These are phyloP conservation scores for Syndactyla subalaris DNA, from an alignment of 2,797 vertebrate genomes.

Conservation along the genomic window DNA sequence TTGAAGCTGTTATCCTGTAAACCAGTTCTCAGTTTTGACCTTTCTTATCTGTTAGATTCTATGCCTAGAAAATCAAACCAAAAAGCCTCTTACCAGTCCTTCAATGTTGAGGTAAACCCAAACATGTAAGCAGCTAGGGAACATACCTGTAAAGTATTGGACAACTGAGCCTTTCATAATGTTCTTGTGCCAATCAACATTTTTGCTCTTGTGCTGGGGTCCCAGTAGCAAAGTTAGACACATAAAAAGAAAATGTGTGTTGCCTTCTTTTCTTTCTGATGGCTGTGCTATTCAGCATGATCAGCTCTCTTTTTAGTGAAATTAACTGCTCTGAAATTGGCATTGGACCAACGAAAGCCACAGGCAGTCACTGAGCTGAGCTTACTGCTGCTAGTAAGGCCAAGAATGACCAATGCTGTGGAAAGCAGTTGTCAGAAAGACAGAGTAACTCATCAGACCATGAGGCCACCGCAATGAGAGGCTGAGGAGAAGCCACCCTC, in stretches of 20 bases:
- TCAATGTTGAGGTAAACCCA: not conserved
- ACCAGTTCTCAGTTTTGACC: not conserved
- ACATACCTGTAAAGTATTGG: not conserved
- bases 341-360: not conserved
- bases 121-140: not conserved
- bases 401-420: not conserved
- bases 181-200: not conserved
- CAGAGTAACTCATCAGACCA: not conserved
- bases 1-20: not conserved
- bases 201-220: not conserved
- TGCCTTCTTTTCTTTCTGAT: not conserved
- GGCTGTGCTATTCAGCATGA: not conserved
- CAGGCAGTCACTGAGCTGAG: not conserved
- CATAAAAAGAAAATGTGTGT: not conserved
- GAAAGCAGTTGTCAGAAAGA: not conserved
- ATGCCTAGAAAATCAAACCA: not conserved
- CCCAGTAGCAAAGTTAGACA: not conserved
- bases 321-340: not conserved
- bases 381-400: not conserved
- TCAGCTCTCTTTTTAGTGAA: not conserved
- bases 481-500: not conserved
- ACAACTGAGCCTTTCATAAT: not conserved
- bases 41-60: not conserved
- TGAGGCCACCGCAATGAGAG: accelerated
- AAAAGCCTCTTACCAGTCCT: not conserved